These are phyloP conservation scores for Napeogenes sylphis DNA, from an alignment of 2,888 invertebrate species.

Conservation along the genomic window DNA sequence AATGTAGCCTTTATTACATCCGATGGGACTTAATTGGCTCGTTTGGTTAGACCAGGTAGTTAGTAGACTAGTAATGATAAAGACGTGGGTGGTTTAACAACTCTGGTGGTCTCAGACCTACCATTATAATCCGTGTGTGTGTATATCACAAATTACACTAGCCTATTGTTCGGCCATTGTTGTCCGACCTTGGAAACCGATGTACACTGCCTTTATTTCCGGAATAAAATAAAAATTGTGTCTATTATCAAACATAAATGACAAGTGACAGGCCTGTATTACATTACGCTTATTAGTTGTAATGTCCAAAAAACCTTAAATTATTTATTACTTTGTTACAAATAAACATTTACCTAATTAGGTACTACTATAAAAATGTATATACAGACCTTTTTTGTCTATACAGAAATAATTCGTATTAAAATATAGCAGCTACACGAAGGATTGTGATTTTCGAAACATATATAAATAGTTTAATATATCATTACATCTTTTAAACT, in stretches of 20 bases:
- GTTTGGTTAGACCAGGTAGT: background rate
- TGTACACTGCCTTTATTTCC: conserved; percentile 20
- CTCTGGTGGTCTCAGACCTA: conserved; percentile 4
- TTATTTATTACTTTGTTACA: too few species aligned
- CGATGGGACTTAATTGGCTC: too few species aligned
- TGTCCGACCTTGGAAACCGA: conserved; percentile 15
- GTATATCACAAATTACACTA: conserved; percentile 12
- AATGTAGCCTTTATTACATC: too few species aligned
- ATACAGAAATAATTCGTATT: too few species aligned
- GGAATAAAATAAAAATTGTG: conserved; percentile 18
- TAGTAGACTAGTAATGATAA: background rate
- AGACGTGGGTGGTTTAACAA: conserved; percentile 2
- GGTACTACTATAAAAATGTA: too few species aligned
- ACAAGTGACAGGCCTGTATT: conserved; percentile 6
- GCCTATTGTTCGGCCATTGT: conserved; percentile 16
- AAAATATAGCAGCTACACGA: too few species aligned
- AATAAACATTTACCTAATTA: too few species aligned
- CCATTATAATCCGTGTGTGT: conserved; percentile 1
- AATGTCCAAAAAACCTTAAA: too few species aligned
- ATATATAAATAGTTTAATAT: too few species aligned
- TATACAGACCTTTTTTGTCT: too few species aligned
- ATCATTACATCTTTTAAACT: too few species aligned
- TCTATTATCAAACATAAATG: conserved; percentile 12
- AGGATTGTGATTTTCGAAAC: too few species aligned
- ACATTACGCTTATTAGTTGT: background rate